Percentiles rank a stretch among this genome's conserved stretches.
Conservation (phyloP, 1,140 invertebrate species). For the Macrotrachela quadricornifera region DNA sequence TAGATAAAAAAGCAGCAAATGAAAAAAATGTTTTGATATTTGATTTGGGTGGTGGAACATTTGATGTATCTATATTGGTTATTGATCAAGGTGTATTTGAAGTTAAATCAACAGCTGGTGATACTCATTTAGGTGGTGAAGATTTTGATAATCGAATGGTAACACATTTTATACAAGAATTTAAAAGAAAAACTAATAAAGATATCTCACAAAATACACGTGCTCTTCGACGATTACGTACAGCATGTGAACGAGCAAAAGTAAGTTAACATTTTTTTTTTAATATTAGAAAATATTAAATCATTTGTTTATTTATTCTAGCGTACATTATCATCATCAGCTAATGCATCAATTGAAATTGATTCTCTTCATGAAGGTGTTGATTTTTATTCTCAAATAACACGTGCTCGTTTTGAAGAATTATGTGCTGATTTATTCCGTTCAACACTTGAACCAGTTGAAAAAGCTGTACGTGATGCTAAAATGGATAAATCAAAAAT, state of each 20-base stretch:
- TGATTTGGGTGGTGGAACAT: conserved; percentile 62
- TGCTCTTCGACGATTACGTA: conserved; percentile 26
- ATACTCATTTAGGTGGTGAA: conserved; percentile 13
- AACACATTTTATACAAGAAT: conserved; percentile 16
- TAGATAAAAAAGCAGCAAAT: conserved; percentile 28
- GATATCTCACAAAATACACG: conserved; percentile 11
- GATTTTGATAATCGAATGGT: conserved; percentile 22
- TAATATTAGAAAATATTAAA: too few relatives aligned
- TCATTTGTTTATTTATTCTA: too few relatives aligned
- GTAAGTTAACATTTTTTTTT: too few relatives aligned
- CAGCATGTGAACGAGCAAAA: conserved; percentile 19
- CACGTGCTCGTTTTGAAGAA: conserved; percentile 16
- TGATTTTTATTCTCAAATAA: conserved; percentile 10
- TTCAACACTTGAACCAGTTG: conserved; percentile 24
- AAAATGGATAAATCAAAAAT: conserved; percentile 24
- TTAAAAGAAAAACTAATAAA: conserved; percentile 16
- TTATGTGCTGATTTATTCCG: conserved; percentile 18
- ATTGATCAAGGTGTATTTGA: conserved; percentile 10
- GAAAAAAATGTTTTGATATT: conserved; percentile 44
- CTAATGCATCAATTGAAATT: conserved; percentile 19
- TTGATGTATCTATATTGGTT: conserved; percentile 10
- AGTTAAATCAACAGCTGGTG: conserved; percentile 9
- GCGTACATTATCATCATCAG: conserved; percentile 18
- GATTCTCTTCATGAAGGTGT: conserved; percentile 11
- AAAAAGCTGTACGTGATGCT: conserved; percentile 23